Evolutionary conservation across 2,113 vertebrate genomes (phyloP).

Genomic region (Bagarius yarrelli): DNA sequence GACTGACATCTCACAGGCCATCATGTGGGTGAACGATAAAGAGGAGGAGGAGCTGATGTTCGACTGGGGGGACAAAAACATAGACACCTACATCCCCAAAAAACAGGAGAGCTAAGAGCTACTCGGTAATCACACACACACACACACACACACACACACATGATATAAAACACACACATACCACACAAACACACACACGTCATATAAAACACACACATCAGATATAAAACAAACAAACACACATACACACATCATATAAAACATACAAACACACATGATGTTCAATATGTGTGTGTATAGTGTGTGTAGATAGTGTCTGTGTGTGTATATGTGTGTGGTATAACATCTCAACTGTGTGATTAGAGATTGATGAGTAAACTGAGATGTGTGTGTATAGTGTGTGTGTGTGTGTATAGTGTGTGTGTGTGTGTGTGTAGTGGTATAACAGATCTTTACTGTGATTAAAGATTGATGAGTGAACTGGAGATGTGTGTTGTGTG

Average conservation of each 20-base stretch:
- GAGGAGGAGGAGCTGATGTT: slow-evolving; percentile 96
- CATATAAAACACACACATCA: not conserved
- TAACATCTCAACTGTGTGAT: too few relatives aligned
- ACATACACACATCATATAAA: not conserved
- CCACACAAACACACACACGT: not conserved
- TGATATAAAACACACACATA: not conserved
- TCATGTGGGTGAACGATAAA: slow-evolving; percentile 97
- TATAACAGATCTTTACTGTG: too few relatives aligned
- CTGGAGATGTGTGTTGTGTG: too few relatives aligned
- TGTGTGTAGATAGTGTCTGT: too few relatives aligned
- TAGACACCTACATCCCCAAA: slow-evolving; percentile 79
- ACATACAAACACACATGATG: too few relatives aligned
- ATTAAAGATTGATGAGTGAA: too few relatives aligned
- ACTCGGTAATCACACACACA: slow-evolving; percentile 78
- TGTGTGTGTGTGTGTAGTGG: too few relatives aligned
- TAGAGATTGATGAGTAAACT: too few relatives aligned
- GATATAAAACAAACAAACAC: not conserved
- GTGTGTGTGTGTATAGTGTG: too few relatives aligned
- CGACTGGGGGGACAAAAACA: slow-evolving; percentile 94
- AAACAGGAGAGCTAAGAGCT: slow-evolving; percentile 94
- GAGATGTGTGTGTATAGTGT: too few relatives aligned
- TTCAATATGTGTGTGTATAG: too few relatives aligned
- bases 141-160: slow-evolving; percentile 20
- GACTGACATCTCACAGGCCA: slow-evolving; percentile 84
- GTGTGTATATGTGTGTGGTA: too few relatives aligned